Percentiles rank a stretch among this genome's conserved stretches.
Conservation (phyloP, 35 echinoderm and acorn worm genomes). For the Strongylocentrotus purpuratus region DNA sequence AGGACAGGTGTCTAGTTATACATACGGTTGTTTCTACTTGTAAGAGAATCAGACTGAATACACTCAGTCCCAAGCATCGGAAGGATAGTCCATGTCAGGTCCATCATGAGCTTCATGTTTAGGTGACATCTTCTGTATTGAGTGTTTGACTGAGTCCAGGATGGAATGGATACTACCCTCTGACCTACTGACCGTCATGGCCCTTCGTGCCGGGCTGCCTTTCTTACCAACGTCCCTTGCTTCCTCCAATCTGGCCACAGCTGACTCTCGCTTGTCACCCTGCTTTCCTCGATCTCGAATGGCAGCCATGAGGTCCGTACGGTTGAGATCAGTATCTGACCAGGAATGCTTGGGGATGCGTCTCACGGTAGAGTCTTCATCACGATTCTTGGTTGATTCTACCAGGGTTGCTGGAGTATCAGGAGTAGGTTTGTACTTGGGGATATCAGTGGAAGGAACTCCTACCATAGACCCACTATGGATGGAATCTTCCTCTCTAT, state of each 20-base stretch:
- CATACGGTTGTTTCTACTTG: not conserved
- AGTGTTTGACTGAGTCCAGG: conserved; percentile 37
- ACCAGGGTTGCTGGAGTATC: not conserved
- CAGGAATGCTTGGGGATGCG: conserved; percentile 34
- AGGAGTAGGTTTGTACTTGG: not conserved
- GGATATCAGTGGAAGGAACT: not conserved
- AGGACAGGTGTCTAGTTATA: not conserved
- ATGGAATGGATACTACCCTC: conserved; percentile 40
- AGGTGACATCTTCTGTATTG: conserved; percentile 45
- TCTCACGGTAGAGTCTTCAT: not conserved
- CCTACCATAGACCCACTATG: not conserved
- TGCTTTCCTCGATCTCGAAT: conserved; percentile 49
- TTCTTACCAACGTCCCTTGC: not conserved
- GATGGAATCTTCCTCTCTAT: not conserved
- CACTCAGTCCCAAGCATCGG: conserved; percentile 43
- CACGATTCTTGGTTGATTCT: not conserved
- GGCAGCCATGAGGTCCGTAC: conserved; percentile 50
- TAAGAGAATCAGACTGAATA: not conserved
- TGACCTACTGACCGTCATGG: conserved; percentile 41
- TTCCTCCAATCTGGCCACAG: conserved; percentile 52
- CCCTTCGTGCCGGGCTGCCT: not conserved
- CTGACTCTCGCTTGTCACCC: conserved; percentile 49
- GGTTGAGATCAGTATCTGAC: conserved; percentile 57
- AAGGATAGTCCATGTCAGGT: conserved; percentile 8
- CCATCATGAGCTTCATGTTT: conserved; percentile 42